A percentile compares a stretch with the other conserved stretches of the same genome.
Conservation (phyloP, 2,888 invertebrate species). For the Zonitis immaculata region DNA sequence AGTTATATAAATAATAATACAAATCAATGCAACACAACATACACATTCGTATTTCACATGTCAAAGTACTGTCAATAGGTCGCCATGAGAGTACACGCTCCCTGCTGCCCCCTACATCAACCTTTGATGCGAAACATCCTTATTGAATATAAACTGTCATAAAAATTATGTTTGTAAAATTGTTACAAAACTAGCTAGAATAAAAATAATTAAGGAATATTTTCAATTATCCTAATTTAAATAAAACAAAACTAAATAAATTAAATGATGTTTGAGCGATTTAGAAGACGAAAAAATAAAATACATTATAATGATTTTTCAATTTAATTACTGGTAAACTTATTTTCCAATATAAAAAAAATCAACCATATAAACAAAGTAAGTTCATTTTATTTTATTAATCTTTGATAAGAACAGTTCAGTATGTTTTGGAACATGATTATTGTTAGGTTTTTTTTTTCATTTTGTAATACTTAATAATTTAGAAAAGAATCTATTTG, state of each 20-base stretch:
- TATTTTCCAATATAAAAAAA: constrained; percentile 26
- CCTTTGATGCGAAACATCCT: no score
- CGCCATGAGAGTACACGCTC: no score
- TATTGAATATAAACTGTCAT: no score
- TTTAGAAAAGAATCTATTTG: neutral
- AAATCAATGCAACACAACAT: no score
- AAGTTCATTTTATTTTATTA: constrained; percentile 18
- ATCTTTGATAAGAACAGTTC: neutral
- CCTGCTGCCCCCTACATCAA: no score
- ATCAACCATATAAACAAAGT: constrained; percentile 34
- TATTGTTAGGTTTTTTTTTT: neutral
- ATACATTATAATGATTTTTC: constrained; percentile 33
- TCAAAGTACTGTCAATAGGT: no score
- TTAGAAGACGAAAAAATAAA: constrained; percentile 38
- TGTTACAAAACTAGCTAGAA: neutral
- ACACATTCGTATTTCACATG: no score
- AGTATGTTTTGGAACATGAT: neutral
- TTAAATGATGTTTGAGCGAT: constrained; percentile 35
- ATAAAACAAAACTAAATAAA: neutral
- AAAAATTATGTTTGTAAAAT: constrained; percentile 28
- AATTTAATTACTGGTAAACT: constrained; percentile 24
- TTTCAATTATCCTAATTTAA: no score
- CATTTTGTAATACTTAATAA: neutral
- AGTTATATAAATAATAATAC: no score
- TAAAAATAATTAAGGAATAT: no score